Conservation (phyloP, 2,888 invertebrate genomes). For the Tricholauxania praeusta region DNA sequence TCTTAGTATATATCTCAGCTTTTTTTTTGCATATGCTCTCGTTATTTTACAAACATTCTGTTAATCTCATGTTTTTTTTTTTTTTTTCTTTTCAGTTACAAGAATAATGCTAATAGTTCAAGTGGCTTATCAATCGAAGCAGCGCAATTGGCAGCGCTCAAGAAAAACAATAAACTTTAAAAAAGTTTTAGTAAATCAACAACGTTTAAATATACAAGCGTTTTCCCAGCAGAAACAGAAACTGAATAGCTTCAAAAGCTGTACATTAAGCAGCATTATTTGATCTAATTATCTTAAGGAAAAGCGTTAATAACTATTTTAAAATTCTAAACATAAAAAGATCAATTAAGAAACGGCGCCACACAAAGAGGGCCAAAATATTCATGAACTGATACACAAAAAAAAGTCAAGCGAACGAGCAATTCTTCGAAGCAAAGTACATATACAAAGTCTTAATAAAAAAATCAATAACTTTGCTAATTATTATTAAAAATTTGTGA, state of each 20-base stretch:
- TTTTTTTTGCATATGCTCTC: too few species aligned
- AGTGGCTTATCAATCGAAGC: conserved; percentile 21
- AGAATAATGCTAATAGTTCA: conserved; percentile 32
- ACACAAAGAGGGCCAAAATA: conserved; percentile 13
- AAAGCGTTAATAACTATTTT: conserved; percentile 5
- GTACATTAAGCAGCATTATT: conserved; percentile 1
- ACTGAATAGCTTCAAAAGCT: not conserved
- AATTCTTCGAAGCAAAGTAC: too few species aligned
- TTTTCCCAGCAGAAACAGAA: not conserved
- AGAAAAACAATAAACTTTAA: conserved; percentile 6
- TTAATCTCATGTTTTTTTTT: too few species aligned
- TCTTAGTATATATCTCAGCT: too few species aligned
- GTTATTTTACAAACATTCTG: too few species aligned
- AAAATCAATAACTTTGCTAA: too few species aligned
- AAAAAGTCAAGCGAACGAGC: not conserved
- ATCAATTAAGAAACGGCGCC: not conserved
- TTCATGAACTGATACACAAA: conserved; percentile 7
- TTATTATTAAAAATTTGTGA: conserved; percentile 22
- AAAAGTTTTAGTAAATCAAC: conserved; percentile 15
- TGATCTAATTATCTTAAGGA: conserved; percentile 11
- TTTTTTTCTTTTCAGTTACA: conserved; percentile 6
- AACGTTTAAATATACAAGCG: not conserved
- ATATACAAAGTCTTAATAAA: too few species aligned
- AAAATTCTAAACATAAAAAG: conserved; percentile 22
- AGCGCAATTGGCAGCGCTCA: conserved; percentile 29